Base-by-base conservation (phyloP, 2,797 vertebrate species). In the Coregonus sp. region DNA sequence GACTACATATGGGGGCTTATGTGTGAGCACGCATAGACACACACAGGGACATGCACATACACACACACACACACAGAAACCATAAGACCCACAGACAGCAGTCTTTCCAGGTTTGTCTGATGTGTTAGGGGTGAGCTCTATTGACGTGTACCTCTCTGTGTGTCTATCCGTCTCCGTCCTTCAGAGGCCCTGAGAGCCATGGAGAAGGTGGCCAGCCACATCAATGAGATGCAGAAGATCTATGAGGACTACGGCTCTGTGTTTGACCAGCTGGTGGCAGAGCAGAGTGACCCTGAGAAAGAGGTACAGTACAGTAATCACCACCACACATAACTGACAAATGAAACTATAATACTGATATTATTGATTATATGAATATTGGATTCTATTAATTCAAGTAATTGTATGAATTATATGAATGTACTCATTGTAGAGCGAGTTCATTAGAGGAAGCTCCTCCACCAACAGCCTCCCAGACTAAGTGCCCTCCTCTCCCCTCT, bases 201-300 rank as follows among this genome's bases (percentile, higher is more conserved):
- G 98, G 97, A 98, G 85, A 97, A 96, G 86, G 98, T 99, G 66
- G 98, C 97, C 12, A 97, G 94, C 86, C 96, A 99, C 90, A 98
- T 99, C 83, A 99, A 99, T 0, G 97, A 99, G 91, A 98, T 98
- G 97, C 97, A 99, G 93, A 99, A 99, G 92, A 96, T 99, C 81
- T 97, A 98, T 7, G 98, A 99, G 88, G 97, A 98, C 40, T 99
- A 96, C 0, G 97, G 97, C 78, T 90, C 94, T 0, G 97, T 98
- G 84, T 98, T 99, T 73, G 97, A 98, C 88, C 97, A 97, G 87
- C 91, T 99, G 18, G 95, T 96, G 1, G 94, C 96, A 0, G 96
- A 99, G 85, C 96, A 97, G 89, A 96, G 93, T 1, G 94, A 94
- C 65, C 86, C 93, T 0, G 92, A 96, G 84, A 95, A 92, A 87